Evolutionary conservation across 2,888 invertebrate genomes (phyloP), one percentile per base, ranked within the genome.

Genomic region (Caprella mutica): DNA sequence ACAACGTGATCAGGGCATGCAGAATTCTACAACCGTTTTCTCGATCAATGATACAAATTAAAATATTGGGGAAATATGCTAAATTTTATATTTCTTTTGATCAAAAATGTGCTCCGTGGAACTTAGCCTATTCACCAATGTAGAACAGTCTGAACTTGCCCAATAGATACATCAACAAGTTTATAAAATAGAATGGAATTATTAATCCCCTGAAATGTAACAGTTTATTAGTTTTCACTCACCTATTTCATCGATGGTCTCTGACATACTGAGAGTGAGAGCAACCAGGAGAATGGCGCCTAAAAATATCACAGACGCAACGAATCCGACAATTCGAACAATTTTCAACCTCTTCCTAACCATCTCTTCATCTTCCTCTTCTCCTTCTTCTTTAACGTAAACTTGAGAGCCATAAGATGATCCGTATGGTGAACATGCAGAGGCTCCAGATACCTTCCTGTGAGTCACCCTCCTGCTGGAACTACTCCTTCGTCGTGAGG

Each of bases 271-370:
- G 48, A 48, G 48, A 2, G 48, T 48, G 48, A 48, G 48, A 9
- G 48, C 48, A 17, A 48, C 48, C 27, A 48, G 48, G 14, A 48
- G 21, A 30, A 48, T 48, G 9, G 48, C 48, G 9, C 48, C 48
- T 19, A 48, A 14, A 30, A 48, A 30, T 27, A 48, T 48, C 29
- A 30, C 29, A 5, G 48, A 27, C 5, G 48, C 48, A n/a, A 48
- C 48, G 17, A 30, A 48, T 48, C 48, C 48, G 30, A 48, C 30
- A 48, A 48, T 48, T 30, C 48, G n/a, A 5, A 30, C 48, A 21
- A 48, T 30, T n/a, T 29, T 48, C 6, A 30, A 27, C 17, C 48
- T 27, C 19, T 48, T 48, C 30, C 48, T 48, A 27, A 48, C 23
- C 17, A 48, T 30, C 30, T 48, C 48, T 48, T 30, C 48, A 30